These are phyloP conservation scores for Brotula barbata DNA, from an alignment of 2,797 vertebrate genomes.

Conservation along the genomic window DNA sequence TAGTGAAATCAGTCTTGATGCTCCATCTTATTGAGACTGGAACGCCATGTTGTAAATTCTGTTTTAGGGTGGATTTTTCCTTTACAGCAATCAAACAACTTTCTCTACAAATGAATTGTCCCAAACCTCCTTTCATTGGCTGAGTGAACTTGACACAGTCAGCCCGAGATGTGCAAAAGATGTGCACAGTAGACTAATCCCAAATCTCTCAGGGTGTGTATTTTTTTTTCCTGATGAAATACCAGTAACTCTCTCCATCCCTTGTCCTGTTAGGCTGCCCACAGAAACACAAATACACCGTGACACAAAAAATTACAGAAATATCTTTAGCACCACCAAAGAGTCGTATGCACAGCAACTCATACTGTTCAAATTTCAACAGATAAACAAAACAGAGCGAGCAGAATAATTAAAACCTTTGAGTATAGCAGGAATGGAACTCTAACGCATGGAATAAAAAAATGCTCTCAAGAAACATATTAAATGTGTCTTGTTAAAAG, in stretches of 20 bases:
- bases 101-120: slow-evolving; percentile 31
- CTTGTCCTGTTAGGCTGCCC: slow-evolving; percentile 57
- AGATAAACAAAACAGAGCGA: slow-evolving; percentile 46
- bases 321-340: slow-evolving; percentile 76
- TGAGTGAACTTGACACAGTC: slow-evolving; percentile 55
- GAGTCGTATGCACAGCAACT: slow-evolving; percentile 47
- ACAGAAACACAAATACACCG: slow-evolving; percentile 54
- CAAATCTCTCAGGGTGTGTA: slow-evolving; percentile 39
- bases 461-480: slow-evolving; percentile 44
- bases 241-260: slow-evolving; percentile 59
- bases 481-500: slow-evolving; percentile 38
- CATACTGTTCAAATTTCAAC: slow-evolving; percentile 45
- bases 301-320: slow-evolving; percentile 60
- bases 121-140: slow-evolving; percentile 45
- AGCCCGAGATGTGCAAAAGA: slow-evolving; percentile 58
- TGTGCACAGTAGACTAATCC: slow-evolving; percentile 39
- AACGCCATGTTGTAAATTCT: slow-evolving; percentile 27
- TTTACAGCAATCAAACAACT: slow-evolving; percentile 42
- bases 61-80: slow-evolving; percentile 40
- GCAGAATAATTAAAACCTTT: slow-evolving; percentile 31
- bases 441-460: slow-evolving; percentile 41
- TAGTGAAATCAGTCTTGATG: background rate
- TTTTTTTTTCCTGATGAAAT: slow-evolving; percentile 59
- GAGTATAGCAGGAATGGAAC: slow-evolving; percentile 37
- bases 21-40: too few relatives aligned